phyloP scores from a whole-genome alignment of 2,888 invertebrate species.

The Polydrusus pterygomalis region DNA sequence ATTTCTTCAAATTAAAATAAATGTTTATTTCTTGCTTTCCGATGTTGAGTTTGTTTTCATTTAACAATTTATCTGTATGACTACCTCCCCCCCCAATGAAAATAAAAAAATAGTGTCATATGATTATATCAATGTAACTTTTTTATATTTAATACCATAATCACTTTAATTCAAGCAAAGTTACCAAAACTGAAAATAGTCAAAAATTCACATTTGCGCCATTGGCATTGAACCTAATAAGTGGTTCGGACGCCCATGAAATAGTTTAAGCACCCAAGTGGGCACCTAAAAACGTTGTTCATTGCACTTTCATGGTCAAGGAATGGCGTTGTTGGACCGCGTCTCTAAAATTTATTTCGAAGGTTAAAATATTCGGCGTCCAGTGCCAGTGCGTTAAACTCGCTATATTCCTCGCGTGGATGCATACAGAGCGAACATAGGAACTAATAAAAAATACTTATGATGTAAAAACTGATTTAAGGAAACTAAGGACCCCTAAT shows the following conservation, averaged over 20 bases:
- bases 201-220: no score
- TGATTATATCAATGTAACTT: no score
- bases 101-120: no score
- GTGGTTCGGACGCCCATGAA: neutral
- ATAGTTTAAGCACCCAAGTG: conserved; percentile 37
- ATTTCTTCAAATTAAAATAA: no score
- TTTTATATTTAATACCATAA: no score
- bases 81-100: no score
- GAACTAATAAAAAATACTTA: conserved; percentile 1
- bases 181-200: no score
- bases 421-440: conserved; percentile 18
- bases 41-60: no score
- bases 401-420: conserved; percentile 24
- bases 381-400: conserved; percentile 46
- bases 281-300: conserved; percentile 47
- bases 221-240: neutral
- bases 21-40: no score
- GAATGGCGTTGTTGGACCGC: conserved; percentile 53
- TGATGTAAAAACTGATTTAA: neutral
- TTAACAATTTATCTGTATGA: no score
- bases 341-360: conserved; percentile 44
- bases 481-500: neutral
- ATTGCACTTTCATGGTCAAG: conserved; percentile 56
- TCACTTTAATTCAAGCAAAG: no score
- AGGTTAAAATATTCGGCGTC: conserved; percentile 48